These are phyloP conservation scores for Acanthurus tractus DNA, from an alignment of 2,797 vertebrate species.

Conservation along the genomic window DNA sequence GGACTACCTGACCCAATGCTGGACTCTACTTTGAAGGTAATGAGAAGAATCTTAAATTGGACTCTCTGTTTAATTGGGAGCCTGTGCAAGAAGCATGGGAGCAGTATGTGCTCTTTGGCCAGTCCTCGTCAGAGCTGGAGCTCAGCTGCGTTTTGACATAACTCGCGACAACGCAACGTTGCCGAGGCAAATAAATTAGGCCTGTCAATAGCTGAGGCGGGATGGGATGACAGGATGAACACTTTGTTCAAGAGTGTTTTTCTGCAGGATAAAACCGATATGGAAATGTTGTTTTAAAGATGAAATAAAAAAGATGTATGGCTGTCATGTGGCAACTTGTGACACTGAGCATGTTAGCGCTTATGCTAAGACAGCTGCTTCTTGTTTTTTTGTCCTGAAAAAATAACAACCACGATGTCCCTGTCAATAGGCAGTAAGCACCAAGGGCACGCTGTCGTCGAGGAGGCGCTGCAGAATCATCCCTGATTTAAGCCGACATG, in stretches of 20 bases:
- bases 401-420: background rate
- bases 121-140: background rate
- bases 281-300: background rate
- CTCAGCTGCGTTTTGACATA: background rate
- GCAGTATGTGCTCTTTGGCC: background rate
- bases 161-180: constrained; percentile 1
- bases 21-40: constrained; percentile 47
- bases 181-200: constrained; percentile 16
- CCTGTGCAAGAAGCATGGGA: background rate
- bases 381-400: constrained; percentile 1
- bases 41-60: constrained; percentile 39
- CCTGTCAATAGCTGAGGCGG: background rate
- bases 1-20: constrained; percentile 21
- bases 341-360: background rate
- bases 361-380: background rate
- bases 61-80: constrained; percentile 50
- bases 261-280: constrained; percentile 14
- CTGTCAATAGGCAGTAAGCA: constrained; percentile 13
- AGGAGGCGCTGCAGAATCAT: background rate
- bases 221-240: constrained; percentile 1
- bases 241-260: background rate
- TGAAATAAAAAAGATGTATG: background rate
- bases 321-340: background rate
- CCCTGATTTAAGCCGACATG: background rate
- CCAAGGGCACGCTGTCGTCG: background rate